A percentile compares a stretch with the other conserved stretches of the same genome.
phyloP scores from a whole-genome alignment of 35 echinoderm and acorn worm species.

The Heliocidaris tuberculata region DNA sequence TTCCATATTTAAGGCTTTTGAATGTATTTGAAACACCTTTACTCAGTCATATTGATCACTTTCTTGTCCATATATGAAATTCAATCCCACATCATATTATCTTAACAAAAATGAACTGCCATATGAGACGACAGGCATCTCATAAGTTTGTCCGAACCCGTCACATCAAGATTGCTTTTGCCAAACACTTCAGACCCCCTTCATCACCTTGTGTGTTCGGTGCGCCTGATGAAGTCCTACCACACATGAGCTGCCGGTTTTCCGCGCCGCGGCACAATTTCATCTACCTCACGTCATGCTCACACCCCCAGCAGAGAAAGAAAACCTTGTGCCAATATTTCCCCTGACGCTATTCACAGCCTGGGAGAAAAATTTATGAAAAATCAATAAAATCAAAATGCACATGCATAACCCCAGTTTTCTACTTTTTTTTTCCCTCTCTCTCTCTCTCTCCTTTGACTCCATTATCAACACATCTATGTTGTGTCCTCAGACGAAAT shows the following conservation, averaged over 20 bases:
- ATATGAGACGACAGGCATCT: background rate
- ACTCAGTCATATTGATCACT: background rate
- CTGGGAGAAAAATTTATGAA: slow-evolving; percentile 3
- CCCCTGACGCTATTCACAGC: background rate
- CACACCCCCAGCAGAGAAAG: background rate
- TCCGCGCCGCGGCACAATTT: background rate
- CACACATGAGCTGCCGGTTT: background rate
- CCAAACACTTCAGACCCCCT: background rate
- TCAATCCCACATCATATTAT: background rate
- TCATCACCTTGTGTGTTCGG: background rate
- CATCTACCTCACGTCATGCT: background rate
- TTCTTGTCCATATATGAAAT: background rate
- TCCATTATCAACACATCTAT: background rate
- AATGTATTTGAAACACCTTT: background rate
- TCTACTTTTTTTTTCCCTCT: background rate
- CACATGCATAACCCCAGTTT: background rate
- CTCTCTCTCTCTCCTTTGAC: background rate
- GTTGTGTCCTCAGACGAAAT: background rate
- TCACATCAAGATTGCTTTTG: slow-evolving; percentile 2
- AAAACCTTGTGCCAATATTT: slow-evolving; percentile 18
- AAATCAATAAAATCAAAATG: slow-evolving; percentile 13
- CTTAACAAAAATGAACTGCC: background rate
- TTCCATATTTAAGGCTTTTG: background rate
- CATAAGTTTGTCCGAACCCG: background rate
- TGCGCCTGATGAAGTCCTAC: background rate